Percentiles rank a stretch among this genome's conserved stretches.
phyloP scores from a whole-genome alignment of 2,113 vertebrate genomes.

The Prunella fulvescens region DNA sequence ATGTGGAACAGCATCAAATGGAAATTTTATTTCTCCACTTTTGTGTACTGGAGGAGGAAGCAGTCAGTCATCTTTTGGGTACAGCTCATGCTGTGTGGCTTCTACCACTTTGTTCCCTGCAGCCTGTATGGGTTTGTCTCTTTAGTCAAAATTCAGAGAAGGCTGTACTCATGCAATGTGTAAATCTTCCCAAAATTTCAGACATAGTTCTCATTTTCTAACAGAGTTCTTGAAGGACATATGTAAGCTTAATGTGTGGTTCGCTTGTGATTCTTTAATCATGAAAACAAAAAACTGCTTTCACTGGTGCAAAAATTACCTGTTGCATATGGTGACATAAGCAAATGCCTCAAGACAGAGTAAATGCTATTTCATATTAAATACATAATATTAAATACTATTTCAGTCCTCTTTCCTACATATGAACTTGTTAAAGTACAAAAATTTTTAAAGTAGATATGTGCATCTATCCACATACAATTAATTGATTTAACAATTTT shows the following conservation, averaged over 20 bases:
- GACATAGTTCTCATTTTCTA: neutral
- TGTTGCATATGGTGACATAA: neutral
- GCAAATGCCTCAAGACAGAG: neutral
- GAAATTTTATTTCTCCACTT: neutral
- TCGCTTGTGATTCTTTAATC: neutral
- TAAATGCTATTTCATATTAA: too few relatives aligned
- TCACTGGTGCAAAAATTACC: neutral
- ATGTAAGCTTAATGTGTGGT: neutral
- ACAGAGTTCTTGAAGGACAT: neutral
- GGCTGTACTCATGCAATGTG: neutral
- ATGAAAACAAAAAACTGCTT: neutral
- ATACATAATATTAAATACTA: too few relatives aligned
- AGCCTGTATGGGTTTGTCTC: neutral
- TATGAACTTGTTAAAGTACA: neutral
- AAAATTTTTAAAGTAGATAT: neutral
- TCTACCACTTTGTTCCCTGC: neutral
- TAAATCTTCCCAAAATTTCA: neutral
- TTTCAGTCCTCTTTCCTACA: neutral
- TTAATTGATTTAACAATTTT: neutral
- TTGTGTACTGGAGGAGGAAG: neutral
- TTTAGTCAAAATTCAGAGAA: neutral
- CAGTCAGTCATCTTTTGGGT: accelerated
- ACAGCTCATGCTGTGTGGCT: neutral
- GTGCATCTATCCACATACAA: neutral
- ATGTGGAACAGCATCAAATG: neutral